phyloP scores from a whole-genome alignment of 2,797 vertebrate species.

The Mallotus villosus region DNA sequence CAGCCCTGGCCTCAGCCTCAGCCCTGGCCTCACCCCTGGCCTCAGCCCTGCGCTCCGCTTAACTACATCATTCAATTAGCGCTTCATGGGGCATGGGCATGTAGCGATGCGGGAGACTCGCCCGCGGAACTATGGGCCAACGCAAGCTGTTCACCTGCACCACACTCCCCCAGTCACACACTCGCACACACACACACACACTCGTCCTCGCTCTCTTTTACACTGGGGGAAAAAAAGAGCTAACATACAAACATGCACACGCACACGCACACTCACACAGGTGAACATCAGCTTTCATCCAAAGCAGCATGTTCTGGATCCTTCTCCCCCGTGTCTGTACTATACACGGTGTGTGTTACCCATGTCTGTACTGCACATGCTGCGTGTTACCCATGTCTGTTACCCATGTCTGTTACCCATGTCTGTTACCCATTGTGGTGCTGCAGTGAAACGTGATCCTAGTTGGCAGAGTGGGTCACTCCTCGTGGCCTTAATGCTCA shows the following conservation, averaged over 20 bases:
- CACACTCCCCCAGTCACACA: slow-evolving; percentile 17
- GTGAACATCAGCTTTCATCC: slow-evolving; percentile 12
- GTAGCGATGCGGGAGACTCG: slow-evolving; percentile 73
- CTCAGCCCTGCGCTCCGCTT: slow-evolving; percentile 40
- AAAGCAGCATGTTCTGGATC: neutral
- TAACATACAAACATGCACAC: slow-evolving; percentile 13
- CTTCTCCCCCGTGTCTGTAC: neutral
- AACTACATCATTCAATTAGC: slow-evolving; percentile 74
- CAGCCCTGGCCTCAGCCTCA: slow-evolving; percentile 32
- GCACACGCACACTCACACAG: neutral
- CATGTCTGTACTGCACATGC: too few species aligned
- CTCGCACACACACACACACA: slow-evolving; percentile 16
- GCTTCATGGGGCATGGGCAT: slow-evolving; percentile 64
- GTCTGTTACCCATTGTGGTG: too few species aligned
- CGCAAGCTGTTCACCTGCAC: slow-evolving; percentile 80
- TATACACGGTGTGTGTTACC: neutral
- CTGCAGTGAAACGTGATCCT: neutral
- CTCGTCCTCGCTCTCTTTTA: neutral
- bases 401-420: too few species aligned
- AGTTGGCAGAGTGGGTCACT: neutral
- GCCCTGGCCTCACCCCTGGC: too few species aligned
- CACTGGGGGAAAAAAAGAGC: neutral
- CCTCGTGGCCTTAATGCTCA: slow-evolving; percentile 1
- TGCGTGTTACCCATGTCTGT: too few species aligned
- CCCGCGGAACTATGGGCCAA: slow-evolving; percentile 66